These are phyloP conservation scores for Dreissena rostriformis DNA, from an alignment of 1,140 invertebrate species.

Conservation along the genomic window DNA sequence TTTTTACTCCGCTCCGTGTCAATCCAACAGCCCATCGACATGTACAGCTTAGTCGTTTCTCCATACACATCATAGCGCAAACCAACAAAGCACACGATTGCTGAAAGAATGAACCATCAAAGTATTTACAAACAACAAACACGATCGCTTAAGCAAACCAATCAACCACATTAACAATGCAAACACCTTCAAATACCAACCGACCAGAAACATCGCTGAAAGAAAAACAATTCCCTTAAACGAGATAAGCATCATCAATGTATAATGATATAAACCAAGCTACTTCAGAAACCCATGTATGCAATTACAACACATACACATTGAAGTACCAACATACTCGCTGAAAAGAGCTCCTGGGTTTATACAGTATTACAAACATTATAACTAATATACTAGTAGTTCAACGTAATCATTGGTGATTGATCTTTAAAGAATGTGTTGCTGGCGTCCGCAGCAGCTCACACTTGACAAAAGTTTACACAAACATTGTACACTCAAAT, in stretches of 20 bases:
- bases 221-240: neutral
- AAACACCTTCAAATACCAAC: neutral
- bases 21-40: neutral
- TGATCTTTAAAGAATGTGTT: too few species aligned
- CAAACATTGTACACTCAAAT: neutral
- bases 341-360: neutral
- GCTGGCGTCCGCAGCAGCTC: too few species aligned
- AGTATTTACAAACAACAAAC: too few species aligned
- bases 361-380: neutral
- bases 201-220: neutral
- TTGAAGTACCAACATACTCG: too few species aligned
- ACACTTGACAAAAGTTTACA: too few species aligned
- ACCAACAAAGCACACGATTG: neutral
- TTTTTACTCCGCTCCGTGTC: neutral
- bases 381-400: neutral
- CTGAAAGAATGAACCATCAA: neutral
- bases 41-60: neutral
- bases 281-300: too few species aligned
- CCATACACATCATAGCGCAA: neutral
- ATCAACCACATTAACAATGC: neutral
- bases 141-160: too few species aligned
- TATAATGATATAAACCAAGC: too few species aligned
- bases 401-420: neutral
- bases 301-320: too few species aligned
- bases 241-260: neutral